Evolutionary conservation across 2,797 vertebrate genomes (phyloP).

Genomic region (Intellagama lesueurii): DNA sequence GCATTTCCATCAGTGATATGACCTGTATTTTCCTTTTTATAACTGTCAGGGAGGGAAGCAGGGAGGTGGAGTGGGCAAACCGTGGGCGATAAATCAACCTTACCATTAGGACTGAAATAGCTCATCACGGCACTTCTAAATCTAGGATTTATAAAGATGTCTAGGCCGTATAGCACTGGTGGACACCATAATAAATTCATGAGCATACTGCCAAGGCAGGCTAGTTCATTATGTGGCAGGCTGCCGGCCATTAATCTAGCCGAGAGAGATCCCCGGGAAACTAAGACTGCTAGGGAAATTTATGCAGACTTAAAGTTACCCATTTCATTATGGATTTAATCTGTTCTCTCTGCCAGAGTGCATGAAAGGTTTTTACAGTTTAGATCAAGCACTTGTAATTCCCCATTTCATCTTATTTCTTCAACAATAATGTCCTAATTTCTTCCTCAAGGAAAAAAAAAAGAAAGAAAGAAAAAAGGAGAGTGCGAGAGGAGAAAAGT

Average conservation of each 20-base stretch:
- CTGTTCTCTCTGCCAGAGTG: constrained; percentile 83
- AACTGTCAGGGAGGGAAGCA: constrained; percentile 79
- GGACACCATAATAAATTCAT: constrained; percentile 97
- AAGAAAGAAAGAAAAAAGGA: constrained; percentile 24
- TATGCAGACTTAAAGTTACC: constrained; percentile 91
- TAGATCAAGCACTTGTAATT: constrained; percentile 82
- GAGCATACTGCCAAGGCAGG: constrained; percentile 92
- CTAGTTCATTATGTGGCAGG: constrained; percentile 93
- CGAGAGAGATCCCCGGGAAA: constrained; percentile 87
- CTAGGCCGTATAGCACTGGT: constrained; percentile 90
- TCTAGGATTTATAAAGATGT: constrained; percentile 97
- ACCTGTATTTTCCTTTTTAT: constrained; percentile 87
- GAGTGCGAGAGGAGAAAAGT: constrained; percentile 37
- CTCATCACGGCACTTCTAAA: constrained; percentile 83
- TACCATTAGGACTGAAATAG: constrained; percentile 86
- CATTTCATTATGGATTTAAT: constrained; percentile 96
- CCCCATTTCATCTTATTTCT: constrained; percentile 82
- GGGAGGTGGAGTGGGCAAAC: constrained; percentile 76
- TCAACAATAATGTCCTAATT: constrained; percentile 79
- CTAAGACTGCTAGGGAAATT: constrained; percentile 87
- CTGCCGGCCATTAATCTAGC: constrained; percentile 94
- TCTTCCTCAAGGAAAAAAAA: constrained; percentile 60
- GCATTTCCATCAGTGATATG: constrained; percentile 90
- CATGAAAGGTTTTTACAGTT: constrained; percentile 82
- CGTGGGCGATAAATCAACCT: constrained; percentile 87